Evolutionary conservation across 1,140 invertebrate species (phyloP), one percentile per base, ranked within the genome.

Genomic region (Limonius californicus): DNA sequence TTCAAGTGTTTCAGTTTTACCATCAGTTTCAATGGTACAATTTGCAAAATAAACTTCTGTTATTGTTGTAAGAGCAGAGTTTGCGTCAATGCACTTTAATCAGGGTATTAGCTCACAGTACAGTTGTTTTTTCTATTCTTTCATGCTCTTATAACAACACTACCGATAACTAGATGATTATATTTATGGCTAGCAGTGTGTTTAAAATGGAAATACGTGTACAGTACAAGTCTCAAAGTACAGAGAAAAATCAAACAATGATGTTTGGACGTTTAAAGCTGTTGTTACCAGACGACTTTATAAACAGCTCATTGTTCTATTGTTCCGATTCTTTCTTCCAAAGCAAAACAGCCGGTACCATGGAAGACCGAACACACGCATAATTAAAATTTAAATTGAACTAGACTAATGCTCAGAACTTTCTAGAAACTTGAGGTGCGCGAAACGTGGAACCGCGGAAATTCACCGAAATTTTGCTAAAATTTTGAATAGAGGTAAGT

Each of bases 281-380:
- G 35, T 14, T 39, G n/a, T 39, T 39, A 14, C 35, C 35, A 39
- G 35, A 39, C 45, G 45, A 21, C 16, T 50, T 50, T 21, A 50
- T 50, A 21, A 50, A 50, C 20, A 50, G 20, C 45, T 18, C 20
- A 50, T 50, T 50, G 45, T 50, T 50, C 45, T 50, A 50, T 50
- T 50, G 45, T 50, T 50, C 45, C 12, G 16, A 21, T 18, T 21
- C 45, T 50, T 50, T 50, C 45, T 50, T 50, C 15, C 15, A 50
- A 50, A 50, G 45, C 42, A 27, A 27, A 27, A 27, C 45, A 50
- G 45, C 45, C 45, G 45, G 45, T 21, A 50, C 45, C 20, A 50
- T 50, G 45, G 45, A 50, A 50, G 7, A 50, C 16, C 45, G 45
- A 50, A 50, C 45, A 50, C 45, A 14, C 35, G 16, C 18, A 50